Conservation (phyloP, 2,888 invertebrate species). For the Aelia acuminata region DNA sequence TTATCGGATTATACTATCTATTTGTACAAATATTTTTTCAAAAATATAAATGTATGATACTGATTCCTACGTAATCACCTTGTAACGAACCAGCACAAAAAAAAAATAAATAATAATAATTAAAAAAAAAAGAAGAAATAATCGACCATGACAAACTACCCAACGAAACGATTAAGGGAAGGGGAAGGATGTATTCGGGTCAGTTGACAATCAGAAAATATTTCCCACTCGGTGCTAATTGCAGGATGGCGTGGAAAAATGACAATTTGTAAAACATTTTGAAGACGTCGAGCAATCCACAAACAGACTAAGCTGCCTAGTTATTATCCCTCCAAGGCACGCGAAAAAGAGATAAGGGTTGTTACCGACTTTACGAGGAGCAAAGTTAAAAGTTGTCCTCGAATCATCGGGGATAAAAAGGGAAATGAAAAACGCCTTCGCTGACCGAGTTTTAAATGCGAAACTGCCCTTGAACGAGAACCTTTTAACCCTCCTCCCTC, state of each 20-base stretch:
- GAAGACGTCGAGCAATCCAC: background rate
- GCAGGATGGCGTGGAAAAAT: constrained; percentile 21
- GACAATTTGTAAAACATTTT: constrained; percentile 19
- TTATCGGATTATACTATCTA: too few species aligned
- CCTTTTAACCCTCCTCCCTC: background rate
- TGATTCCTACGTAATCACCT: too few species aligned
- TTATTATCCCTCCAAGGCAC: background rate
- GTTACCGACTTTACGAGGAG: constrained; percentile 22
- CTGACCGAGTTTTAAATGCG: background rate
- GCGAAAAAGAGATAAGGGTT: constrained; percentile 17
- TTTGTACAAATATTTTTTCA: too few species aligned
- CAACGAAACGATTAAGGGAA: background rate
- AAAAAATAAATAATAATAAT: too few species aligned
- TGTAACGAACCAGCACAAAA: too few species aligned
- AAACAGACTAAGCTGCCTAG: constrained; percentile 4
- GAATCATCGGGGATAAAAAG: background rate
- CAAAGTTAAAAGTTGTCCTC: constrained; percentile 1
- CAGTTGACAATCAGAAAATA: background rate
- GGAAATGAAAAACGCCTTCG: constrained; percentile 2
- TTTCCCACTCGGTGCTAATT: background rate
- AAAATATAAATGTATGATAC: too few species aligned
- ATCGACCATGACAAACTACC: background rate
- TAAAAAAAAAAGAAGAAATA: background rate
- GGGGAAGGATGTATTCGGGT: background rate
- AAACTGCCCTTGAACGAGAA: background rate